phyloP scores from a whole-genome alignment of 2,888 invertebrate species.

The Oligia latruncula region DNA sequence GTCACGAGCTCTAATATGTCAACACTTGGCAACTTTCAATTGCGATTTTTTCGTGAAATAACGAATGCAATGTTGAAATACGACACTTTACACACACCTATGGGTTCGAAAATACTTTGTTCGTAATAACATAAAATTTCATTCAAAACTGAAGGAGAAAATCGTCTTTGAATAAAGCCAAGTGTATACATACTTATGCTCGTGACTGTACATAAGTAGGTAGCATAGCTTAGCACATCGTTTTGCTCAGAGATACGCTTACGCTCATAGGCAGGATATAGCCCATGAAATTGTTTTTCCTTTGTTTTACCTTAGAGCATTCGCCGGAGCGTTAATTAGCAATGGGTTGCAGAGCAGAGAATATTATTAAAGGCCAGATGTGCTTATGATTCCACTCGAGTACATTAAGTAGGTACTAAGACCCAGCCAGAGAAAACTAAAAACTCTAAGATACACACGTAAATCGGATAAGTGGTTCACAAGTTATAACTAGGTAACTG shows the following conservation, averaged over 20 bases:
- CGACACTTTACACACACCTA: too few species aligned
- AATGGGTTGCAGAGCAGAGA: background rate
- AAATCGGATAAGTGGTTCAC: background rate
- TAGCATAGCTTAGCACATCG: slow-evolving; percentile 2
- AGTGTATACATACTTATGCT: too few species aligned
- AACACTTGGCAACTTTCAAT: too few species aligned
- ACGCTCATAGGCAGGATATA: background rate
- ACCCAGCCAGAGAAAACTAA: background rate
- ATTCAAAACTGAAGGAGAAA: too few species aligned
- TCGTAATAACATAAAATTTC: too few species aligned
- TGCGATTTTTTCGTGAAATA: too few species aligned
- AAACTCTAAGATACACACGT: background rate
- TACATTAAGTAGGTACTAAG: background rate
- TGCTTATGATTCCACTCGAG: background rate
- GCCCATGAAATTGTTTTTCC: background rate
- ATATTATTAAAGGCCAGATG: background rate
- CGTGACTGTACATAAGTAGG: background rate
- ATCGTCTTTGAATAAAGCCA: too few species aligned
- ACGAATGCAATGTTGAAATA: too few species aligned
- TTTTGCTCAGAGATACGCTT: background rate
- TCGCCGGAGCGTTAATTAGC: background rate
- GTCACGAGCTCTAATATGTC: too few species aligned
- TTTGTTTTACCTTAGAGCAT: background rate
- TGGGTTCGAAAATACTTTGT: too few species aligned
- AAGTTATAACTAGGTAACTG: background rate